Conservation (phyloP, 2,113 vertebrate genomes). For the Hiodon tergisus region DNA sequence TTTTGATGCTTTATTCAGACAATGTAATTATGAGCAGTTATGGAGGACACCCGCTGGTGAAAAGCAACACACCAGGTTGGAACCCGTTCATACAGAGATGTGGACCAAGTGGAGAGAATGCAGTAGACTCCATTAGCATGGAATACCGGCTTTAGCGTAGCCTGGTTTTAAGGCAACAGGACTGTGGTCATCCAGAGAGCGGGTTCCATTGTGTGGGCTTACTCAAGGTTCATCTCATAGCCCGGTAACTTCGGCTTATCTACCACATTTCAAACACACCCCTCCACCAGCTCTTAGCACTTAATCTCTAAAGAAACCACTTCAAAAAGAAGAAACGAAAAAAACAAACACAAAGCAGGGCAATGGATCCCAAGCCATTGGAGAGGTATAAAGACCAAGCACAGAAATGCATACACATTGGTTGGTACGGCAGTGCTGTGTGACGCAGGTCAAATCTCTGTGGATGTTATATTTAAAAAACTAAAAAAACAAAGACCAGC, state of each 20-base stretch:
- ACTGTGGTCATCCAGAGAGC: neutral
- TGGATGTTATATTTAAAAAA: too few species aligned
- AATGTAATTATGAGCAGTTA: too few species aligned
- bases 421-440: too few species aligned
- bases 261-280: neutral
- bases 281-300: neutral
- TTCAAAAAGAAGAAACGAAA: constrained; percentile 39
- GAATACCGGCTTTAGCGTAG: neutral
- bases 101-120: too few species aligned
- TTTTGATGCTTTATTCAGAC: too few species aligned
- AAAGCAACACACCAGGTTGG: too few species aligned
- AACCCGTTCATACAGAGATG: too few species aligned
- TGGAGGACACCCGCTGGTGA: too few species aligned
- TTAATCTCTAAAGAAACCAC: constrained; percentile 24
- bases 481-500: too few species aligned
- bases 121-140: too few species aligned
- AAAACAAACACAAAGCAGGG: constrained; percentile 32
- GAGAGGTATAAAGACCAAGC: constrained; percentile 28
- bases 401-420: neutral
- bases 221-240: neutral
- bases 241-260: neutral
- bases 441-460: neutral
- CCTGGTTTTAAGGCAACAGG: neutral
- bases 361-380: constrained; percentile 66
- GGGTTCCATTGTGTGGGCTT: neutral